phyloP scores from a whole-genome alignment of 2,797 vertebrate species.

The Pseudotriccus pelzelni region DNA sequence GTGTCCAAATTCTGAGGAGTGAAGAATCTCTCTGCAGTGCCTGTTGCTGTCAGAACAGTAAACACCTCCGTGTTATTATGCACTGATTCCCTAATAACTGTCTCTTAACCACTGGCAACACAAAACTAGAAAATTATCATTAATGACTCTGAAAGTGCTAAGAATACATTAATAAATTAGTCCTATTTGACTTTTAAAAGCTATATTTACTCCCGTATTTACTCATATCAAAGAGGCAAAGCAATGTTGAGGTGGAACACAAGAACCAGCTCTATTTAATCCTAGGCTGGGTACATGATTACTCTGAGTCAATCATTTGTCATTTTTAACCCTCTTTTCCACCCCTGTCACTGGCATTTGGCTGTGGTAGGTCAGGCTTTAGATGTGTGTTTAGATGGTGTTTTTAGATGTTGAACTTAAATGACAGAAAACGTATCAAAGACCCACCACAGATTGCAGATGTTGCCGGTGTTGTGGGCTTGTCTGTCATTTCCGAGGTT shows the following conservation, averaged over 20 bases:
- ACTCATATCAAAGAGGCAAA: not conserved
- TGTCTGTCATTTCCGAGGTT: not conserved
- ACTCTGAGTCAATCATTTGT: not conserved
- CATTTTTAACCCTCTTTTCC: not conserved
- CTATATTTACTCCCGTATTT: not conserved
- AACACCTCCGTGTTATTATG: not conserved
- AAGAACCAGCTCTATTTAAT: not conserved
- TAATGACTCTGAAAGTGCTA: slow-evolving; percentile 5
- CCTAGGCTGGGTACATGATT: not conserved
- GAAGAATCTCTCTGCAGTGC: not conserved
- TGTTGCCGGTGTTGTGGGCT: not conserved
- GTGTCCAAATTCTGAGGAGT: not conserved
- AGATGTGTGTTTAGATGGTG: not conserved
- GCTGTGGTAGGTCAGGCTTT: not conserved
- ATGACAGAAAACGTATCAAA: not conserved
- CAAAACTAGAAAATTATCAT: not conserved
- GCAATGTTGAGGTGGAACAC: not conserved
- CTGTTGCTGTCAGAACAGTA: not conserved
- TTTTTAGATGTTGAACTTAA: not conserved
- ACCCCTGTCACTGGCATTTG: not conserved
- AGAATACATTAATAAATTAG: not conserved
- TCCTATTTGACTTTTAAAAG: not conserved
- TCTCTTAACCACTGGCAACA: not conserved
- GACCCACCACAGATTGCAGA: not conserved
- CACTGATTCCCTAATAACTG: slow-evolving; percentile 15